phyloP scores from a whole-genome alignment of 2,888 invertebrate species.

The Lamellibrachia satsuma region DNA sequence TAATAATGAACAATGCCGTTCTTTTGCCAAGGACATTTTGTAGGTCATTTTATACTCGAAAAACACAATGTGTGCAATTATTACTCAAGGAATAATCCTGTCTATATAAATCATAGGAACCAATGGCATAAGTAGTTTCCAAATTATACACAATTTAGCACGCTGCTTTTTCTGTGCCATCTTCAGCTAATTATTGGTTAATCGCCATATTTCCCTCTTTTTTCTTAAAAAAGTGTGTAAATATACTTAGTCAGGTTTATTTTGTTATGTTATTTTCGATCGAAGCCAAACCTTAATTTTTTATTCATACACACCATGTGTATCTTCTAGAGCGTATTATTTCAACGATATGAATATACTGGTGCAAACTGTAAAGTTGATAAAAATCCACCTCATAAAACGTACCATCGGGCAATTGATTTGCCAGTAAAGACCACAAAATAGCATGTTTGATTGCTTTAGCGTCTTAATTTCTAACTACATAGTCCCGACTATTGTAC shows the following conservation, averaged over 20 bases:
- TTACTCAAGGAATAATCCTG: background rate
- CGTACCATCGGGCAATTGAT: no score
- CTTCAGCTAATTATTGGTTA: background rate
- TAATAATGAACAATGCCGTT: background rate
- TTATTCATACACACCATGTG: background rate
- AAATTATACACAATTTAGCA: background rate
- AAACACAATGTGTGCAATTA: background rate
- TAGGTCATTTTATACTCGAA: background rate
- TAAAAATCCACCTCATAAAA: no score
- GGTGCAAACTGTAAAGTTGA: background rate
- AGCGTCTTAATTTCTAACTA: no score
- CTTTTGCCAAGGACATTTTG: background rate
- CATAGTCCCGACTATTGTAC: no score
- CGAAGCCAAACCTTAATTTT: background rate
- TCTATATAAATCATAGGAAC: background rate
- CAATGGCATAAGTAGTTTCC: background rate
- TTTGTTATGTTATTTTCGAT: background rate
- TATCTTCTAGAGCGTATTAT: background rate
- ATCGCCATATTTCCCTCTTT: background rate
- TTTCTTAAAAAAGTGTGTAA: background rate
- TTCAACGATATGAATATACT: background rate
- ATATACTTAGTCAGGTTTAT: background rate
- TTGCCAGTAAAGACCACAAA: no score
- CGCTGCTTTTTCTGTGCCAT: background rate
- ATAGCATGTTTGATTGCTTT: no score